Evolutionary conservation across 2,888 invertebrate species (phyloP).

Genomic region (Eubasilissa splendida): DNA sequence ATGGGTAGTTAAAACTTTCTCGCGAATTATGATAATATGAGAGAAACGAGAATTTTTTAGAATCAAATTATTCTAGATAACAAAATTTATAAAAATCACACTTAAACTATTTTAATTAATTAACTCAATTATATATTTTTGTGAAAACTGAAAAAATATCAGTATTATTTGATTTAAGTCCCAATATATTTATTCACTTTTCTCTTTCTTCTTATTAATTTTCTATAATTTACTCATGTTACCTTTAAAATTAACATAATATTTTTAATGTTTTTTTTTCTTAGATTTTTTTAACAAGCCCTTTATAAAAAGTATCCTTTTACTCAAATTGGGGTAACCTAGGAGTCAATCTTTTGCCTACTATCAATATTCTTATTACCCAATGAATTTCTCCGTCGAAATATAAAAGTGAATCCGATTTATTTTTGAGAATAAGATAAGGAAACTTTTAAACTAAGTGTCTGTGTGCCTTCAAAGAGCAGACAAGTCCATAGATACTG

Average conservation of each 20-base stretch:
- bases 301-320: not conserved
- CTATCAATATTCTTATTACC: not conserved
- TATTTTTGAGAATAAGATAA: slow-evolving; percentile 33
- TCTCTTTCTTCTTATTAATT: too few relatives aligned
- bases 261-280: not conserved
- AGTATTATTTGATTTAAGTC: too few relatives aligned
- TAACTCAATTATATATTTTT: too few relatives aligned
- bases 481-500: slow-evolving; percentile 8
- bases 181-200: too few relatives aligned
- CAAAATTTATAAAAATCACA: too few relatives aligned
- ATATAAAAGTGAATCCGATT: slow-evolving; percentile 16
- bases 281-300: not conserved
- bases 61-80: too few relatives aligned
- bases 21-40: too few relatives aligned
- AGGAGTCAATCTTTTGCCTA: not conserved
- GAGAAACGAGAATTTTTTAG: too few relatives aligned
- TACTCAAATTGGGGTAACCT: not conserved
- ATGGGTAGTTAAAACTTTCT: too few relatives aligned
- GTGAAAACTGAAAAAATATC: too few relatives aligned
- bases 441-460: slow-evolving; percentile 35
- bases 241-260: not conserved
- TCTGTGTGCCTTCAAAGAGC: slow-evolving; percentile 23
- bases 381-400: not conserved
- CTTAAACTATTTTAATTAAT: too few relatives aligned
- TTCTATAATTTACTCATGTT: too few relatives aligned